These are phyloP conservation scores for Cistogaster globosa DNA, from an alignment of 2,888 invertebrate species.

Conservation along the genomic window DNA sequence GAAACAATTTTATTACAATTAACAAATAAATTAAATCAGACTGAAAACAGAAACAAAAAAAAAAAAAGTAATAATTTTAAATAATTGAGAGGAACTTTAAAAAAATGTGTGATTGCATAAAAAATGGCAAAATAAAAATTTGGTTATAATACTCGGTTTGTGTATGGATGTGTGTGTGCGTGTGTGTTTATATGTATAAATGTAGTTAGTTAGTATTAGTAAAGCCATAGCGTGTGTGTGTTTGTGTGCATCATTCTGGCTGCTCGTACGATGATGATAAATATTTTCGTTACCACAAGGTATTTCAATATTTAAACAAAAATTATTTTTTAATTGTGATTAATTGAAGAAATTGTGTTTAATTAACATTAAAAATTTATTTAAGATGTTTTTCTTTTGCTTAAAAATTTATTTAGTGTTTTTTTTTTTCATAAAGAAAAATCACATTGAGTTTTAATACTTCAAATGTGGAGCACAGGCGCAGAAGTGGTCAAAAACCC, in stretches of 20 bases:
- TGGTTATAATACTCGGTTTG: conserved; percentile 33
- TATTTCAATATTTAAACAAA: conserved; percentile 6
- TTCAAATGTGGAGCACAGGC: conserved; percentile 63
- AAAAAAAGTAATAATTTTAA: neutral
- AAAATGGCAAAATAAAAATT: conserved; percentile 54
- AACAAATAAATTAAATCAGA: neutral
- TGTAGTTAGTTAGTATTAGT: conserved; percentile 1
- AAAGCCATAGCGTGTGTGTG: conserved; percentile 3
- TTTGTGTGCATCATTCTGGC: conserved; percentile 5
- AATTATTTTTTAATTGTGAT: neutral
- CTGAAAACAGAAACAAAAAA: neutral
- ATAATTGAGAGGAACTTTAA: neutral
- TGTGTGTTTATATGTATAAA: conserved; percentile 16
- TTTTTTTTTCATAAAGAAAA: neutral
- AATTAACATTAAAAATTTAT: neutral
- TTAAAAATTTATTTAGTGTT: neutral
- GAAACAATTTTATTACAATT: conserved; percentile 15
- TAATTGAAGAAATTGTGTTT: neutral
- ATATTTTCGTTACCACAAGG: neutral
- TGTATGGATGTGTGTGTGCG: neutral
- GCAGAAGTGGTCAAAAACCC: conserved; percentile 52
- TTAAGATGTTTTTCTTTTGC: neutral
- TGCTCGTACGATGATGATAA: conserved; percentile 2
- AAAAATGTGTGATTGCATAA: conserved; percentile 58
- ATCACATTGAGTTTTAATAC: conserved; percentile 34